Evolutionary conservation across 2,113 vertebrate species (phyloP), one percentile per base, ranked within the genome.

Genomic region (Neotoma lepida): DNA sequence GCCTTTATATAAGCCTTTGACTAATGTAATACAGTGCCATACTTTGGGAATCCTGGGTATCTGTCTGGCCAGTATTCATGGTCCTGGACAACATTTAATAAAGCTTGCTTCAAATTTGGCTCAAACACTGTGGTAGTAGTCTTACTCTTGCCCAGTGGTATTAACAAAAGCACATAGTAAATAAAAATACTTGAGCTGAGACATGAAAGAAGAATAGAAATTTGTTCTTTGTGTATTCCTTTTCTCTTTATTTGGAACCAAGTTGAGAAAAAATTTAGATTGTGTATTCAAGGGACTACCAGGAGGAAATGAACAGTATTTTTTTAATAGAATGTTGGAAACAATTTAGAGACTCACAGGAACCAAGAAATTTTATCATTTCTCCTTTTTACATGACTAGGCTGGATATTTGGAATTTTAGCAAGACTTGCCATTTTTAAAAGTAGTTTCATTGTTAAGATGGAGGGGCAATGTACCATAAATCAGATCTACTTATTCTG

Each of bases 361-460:
- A 87, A 76, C 8, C 71, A 44, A 8, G 30, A 80, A 76, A 33
- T 77, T 91, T 64, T 51, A 70, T 18, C 10, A 77, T n/a, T 76
- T 70, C 22, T 13, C 4, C 82, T 73, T 91, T 66, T 70, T 56
- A 3, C 35, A 77, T 77, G 58, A 90, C 13, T 56, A 39, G 24
- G 73, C 20, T 56, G 35, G 63, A 46, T 94, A 49, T 94, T 92
- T 92, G n/a, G 24, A 51, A 89, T 87, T 89, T 82, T 80, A 91
- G 20, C 73, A 86, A 91, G 88, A 56, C 4, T 92, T 90, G n/a
- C 15, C 44, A 76, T 77, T 89, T 68, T 28, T 84, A 95, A 71
- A 41, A 14, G 6, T 68, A 92, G 13, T 2, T 71, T 73, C 26
- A 24, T 63, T 94, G 66, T 86, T 33, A 80, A 64, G 2, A 64